phyloP scores from a whole-genome alignment of 1,140 invertebrate species.

The Drosophila pachea region DNA sequence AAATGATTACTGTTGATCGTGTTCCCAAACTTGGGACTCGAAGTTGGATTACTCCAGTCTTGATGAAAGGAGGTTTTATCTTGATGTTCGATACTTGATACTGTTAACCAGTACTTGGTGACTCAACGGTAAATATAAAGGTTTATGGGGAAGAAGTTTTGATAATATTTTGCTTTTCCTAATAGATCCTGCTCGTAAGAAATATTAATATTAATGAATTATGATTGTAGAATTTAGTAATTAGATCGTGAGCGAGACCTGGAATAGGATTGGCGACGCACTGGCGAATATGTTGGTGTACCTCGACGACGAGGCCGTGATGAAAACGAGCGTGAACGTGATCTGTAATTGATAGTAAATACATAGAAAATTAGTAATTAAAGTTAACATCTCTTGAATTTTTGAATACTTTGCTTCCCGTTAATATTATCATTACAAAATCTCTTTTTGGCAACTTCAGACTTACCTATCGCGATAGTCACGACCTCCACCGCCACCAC shows the following conservation, averaged over 20 bases:
- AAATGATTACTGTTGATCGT: slow-evolving; percentile 37
- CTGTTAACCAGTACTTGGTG: slow-evolving; percentile 37
- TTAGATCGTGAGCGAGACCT: slow-evolving; percentile 83
- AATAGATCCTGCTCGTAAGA: slow-evolving; percentile 67
- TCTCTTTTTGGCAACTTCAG: neutral
- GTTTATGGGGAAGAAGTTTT: slow-evolving; percentile 31
- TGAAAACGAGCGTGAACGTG: slow-evolving; percentile 86
- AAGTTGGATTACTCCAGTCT: slow-evolving; percentile 25
- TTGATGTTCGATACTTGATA: slow-evolving; percentile 26
- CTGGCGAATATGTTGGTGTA: slow-evolving; percentile 87
- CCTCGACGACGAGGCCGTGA: slow-evolving; percentile 91
- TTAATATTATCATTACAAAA: neutral
- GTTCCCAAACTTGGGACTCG: slow-evolving; percentile 25
- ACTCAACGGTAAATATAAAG: slow-evolving; percentile 30
- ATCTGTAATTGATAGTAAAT: slow-evolving; percentile 72
- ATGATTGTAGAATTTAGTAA: slow-evolving; percentile 79
- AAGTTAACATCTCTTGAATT: neutral
- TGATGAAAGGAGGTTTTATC: slow-evolving; percentile 16
- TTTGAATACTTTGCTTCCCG: neutral
- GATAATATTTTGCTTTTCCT: slow-evolving; percentile 62
- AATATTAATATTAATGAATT: slow-evolving; percentile 71
- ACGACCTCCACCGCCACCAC: slow-evolving; percentile 80
- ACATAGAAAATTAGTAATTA: neutral
- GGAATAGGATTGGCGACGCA: slow-evolving; percentile 88
- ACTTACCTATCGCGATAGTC: slow-evolving; percentile 79